Evolutionary conservation across 1,140 invertebrate genomes (phyloP).

Genomic region (Zaprionus inermis): DNA sequence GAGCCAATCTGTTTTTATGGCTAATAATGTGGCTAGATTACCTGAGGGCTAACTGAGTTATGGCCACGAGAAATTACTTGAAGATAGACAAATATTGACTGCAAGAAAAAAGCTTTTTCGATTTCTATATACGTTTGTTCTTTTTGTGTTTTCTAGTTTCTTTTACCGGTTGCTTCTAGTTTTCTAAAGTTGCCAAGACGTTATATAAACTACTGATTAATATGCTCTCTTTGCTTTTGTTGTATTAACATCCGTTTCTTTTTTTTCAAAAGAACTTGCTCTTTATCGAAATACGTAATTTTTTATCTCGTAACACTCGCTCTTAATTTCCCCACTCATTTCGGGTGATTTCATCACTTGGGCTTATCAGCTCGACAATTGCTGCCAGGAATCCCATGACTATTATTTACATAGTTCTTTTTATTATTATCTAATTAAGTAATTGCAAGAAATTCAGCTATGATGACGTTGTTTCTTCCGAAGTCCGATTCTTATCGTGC

Average conservation of each 20-base stretch:
- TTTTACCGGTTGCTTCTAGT: background rate
- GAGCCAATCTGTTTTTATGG: constrained; percentile 18
- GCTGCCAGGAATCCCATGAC: constrained; percentile 37
- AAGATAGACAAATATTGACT: background rate
- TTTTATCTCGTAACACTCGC: constrained; percentile 17
- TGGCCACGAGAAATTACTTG: background rate
- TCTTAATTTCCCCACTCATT: constrained; percentile 10
- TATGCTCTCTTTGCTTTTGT: background rate
- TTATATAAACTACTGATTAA: background rate
- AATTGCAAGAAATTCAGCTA: background rate
- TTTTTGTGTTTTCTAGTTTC: background rate
- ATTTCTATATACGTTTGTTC: background rate
- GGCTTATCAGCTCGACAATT: constrained; percentile 5
- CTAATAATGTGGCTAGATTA: constrained; percentile 1
- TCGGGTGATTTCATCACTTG: constrained; percentile 37
- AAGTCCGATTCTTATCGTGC: constrained; percentile 15
- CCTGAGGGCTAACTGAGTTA: background rate
- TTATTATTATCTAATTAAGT: constrained; percentile 30
- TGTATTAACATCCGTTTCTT: background rate
- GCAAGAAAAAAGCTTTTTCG: background rate
- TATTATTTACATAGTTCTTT: constrained; percentile 2
- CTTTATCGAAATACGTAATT: background rate
- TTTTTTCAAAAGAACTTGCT: background rate
- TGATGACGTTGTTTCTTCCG: constrained; percentile 13
- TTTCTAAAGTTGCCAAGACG: background rate